These are phyloP conservation scores for Enteromius radiatus DNA, from an alignment of 2,797 vertebrate species.

Conservation along the genomic window DNA sequence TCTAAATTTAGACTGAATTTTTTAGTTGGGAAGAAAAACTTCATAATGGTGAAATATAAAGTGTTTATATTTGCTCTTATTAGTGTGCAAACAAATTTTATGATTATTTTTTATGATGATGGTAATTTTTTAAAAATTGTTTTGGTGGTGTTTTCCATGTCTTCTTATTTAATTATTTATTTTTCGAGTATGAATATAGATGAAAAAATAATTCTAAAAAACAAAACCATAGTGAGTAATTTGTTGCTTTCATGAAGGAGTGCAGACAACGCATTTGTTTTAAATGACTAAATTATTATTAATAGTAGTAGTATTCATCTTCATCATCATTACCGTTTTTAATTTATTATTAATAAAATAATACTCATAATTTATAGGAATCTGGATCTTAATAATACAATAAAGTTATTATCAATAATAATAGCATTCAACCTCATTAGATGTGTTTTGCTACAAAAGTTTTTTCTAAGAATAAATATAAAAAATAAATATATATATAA, in stretches of 20 bases:
- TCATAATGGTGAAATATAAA: too few relatives aligned
- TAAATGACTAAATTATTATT: not conserved
- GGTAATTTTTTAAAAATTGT: too few relatives aligned
- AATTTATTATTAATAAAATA: too few relatives aligned
- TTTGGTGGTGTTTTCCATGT: not conserved
- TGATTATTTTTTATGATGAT: too few relatives aligned
- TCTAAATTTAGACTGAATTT: conserved; percentile 14
- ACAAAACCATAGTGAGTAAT: not conserved
- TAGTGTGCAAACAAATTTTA: too few relatives aligned
- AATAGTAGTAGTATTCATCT: not conserved
- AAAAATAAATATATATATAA: too few relatives aligned
- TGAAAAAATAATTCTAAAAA: not conserved
- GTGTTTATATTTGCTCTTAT: too few relatives aligned
- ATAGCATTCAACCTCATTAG: not conserved
- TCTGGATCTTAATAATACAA: not conserved
- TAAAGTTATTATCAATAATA: not conserved
- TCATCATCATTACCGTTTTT: too few relatives aligned
- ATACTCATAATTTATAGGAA: too few relatives aligned
- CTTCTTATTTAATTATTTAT: not conserved
- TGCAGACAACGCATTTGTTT: not conserved
- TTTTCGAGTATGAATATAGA: not conserved
- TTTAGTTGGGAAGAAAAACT: too few relatives aligned
- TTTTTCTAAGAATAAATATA: too few relatives aligned
- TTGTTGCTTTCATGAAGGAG: not conserved
- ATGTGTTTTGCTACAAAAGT: too few relatives aligned